Evolutionary conservation across 1,140 invertebrate genomes (phyloP).

Genomic region (Formica exsecta): DNA sequence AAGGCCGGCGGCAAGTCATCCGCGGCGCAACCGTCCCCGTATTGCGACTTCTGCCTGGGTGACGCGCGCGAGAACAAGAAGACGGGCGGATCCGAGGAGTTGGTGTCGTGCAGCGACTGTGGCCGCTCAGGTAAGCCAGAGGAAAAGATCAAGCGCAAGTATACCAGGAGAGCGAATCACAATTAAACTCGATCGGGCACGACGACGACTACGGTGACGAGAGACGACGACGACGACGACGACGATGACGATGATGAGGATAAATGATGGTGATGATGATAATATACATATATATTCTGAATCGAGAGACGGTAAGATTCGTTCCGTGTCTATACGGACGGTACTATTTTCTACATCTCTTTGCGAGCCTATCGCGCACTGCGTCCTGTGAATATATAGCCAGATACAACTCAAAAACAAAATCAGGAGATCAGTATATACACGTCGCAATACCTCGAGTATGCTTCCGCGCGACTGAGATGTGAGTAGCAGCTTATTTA

Average conservation of each 20-base stretch:
- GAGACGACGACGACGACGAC: background rate
- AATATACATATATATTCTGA: slow-evolving; percentile 20
- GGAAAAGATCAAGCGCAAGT: slow-evolving; percentile 86
- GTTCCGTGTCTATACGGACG: slow-evolving; percentile 6
- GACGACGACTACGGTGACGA: background rate
- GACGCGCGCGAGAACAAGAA: slow-evolving; percentile 98
- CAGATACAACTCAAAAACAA: slow-evolving; percentile 64
- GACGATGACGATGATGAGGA: background rate
- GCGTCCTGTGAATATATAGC: slow-evolving; percentile 43
- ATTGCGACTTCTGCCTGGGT: slow-evolving; percentile 99
- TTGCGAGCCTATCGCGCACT: slow-evolving; percentile 50
- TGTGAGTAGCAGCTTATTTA: slow-evolving; percentile 8
- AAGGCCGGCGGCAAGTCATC: slow-evolving; percentile 84
- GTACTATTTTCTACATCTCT: slow-evolving; percentile 59
- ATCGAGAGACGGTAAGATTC: background rate
- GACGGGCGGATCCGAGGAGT: slow-evolving; percentile 96
- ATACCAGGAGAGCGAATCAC: slow-evolving; percentile 84
- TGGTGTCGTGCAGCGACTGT: slow-evolving; percentile 99
- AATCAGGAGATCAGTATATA: background rate
- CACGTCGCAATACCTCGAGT: slow-evolving; percentile 22
- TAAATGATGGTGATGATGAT: slow-evolving; percentile 5
- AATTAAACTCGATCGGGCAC: slow-evolving; percentile 72
- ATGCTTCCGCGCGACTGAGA: slow-evolving; percentile 45
- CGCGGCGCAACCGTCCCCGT: slow-evolving; percentile 92
- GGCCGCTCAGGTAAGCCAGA: slow-evolving; percentile 96